Percentiles rank a stretch among this genome's conserved stretches.
These are phyloP conservation scores for Bactericera cockerelli DNA, from an alignment of 1,140 invertebrate genomes.

Conservation along the genomic window DNA sequence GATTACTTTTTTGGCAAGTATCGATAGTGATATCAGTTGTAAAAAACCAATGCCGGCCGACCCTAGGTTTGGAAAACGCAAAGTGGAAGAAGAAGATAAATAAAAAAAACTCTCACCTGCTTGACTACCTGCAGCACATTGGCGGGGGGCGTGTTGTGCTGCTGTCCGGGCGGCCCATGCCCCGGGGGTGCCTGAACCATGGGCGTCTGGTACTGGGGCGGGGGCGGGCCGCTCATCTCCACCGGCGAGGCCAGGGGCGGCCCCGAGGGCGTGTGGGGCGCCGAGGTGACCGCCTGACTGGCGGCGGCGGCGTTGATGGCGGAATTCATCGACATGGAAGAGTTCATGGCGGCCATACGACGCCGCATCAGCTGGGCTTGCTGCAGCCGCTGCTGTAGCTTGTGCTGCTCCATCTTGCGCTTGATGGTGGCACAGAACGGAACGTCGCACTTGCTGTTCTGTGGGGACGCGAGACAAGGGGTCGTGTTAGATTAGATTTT, in stretches of 20 bases:
- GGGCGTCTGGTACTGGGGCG: constrained; percentile 14
- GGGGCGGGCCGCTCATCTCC: background rate
- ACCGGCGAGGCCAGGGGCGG: constrained; percentile 8
- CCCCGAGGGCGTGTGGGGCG: constrained; percentile 21
- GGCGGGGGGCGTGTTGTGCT: constrained; percentile 53
- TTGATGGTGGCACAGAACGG: constrained; percentile 98
- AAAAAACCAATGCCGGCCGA: too few relatives aligned
- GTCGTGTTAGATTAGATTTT: too few relatives aligned
- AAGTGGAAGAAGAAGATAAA: too few relatives aligned
- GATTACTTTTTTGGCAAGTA: too few relatives aligned
- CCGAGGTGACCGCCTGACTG: too few relatives aligned
- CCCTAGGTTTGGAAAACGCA: too few relatives aligned
- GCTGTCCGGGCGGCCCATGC: constrained; percentile 33
- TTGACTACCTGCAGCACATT: constrained; percentile 75
- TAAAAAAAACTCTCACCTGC: too few relatives aligned
- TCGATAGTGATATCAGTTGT: too few relatives aligned
- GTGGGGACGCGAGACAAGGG: constrained; percentile 17
- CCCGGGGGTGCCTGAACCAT: constrained; percentile 19
- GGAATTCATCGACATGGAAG: constrained; percentile 35
- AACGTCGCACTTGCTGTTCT: constrained; percentile 85
- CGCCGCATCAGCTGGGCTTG: constrained; percentile 73
- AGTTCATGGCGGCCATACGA: constrained; percentile 84
- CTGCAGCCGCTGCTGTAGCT: constrained; percentile 79
- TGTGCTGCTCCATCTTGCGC: constrained; percentile 91
- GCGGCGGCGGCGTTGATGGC: constrained; percentile 30